Evolutionary conservation across 2,888 invertebrate genomes (phyloP), one percentile per base, ranked within the genome.

Genomic region (Drosophila acutilabella): DNA sequence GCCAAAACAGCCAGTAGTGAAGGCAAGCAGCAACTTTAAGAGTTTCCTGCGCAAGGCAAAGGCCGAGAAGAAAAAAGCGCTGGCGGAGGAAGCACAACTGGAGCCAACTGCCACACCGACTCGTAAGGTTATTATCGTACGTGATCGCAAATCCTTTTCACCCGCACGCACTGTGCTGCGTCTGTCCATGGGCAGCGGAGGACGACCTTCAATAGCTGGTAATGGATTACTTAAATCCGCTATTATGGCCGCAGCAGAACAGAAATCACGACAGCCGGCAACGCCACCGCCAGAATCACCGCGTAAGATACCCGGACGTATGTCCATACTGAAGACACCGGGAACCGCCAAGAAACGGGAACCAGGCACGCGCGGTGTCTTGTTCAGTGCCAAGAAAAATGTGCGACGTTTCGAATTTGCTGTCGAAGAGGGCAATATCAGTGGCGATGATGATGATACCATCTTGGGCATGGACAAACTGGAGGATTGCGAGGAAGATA

Each of bases 281-380:
- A 36, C 36, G 40, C 58, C 68, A 0, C 16, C 71, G 1, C 33
- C 66, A 0, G 13, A 67, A 3, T 36, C 47, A 13, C 44, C 56
- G 1, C 45, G 41, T 1, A 18, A 42, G 0, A 68, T 58, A 8
- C 53, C 62, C 4, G 20, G n/a, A 8, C 81, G 88, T 1, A 83
- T 88, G 57, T 91, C 91, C 0, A 92, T 92, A 18, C 58, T 92
- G 0, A 92, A 91, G 64, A 92, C 92, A 0, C 92, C 92, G 0
- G 92, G 91, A 1, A 89, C 30, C 8, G 30, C 90, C 0, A 70
- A 72, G 0, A 76, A 80, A 51, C 71, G 76, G 1, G 83, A 78
- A 30, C 33, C 71, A 4, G 74, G 42, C 4, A 64, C 66, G 3
- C 87, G 80, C 4, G 88, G 79, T 36, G 91, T 92, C 10, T 56